Evolutionary conservation across 2,888 invertebrate genomes (phyloP), one percentile per base, ranked within the genome.

Genomic region (Tiliacea aurago): DNA sequence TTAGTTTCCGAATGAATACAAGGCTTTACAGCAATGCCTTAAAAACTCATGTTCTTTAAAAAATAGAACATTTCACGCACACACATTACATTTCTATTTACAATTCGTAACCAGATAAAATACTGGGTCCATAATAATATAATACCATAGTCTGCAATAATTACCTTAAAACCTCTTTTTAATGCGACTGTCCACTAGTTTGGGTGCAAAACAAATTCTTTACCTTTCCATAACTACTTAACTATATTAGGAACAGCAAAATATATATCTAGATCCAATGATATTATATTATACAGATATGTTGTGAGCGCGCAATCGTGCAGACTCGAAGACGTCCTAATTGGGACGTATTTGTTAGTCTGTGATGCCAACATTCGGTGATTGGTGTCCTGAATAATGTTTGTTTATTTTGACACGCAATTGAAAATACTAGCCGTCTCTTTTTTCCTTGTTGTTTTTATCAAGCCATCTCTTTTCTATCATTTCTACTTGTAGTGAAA

Each of bases 21-120:
- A 43, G 10, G 23, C 43, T 20, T 70, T 3, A 62, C 56, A 37
- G 58, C 63, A 80, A 58, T 53, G 55, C 68, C 33, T 68, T 59
- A n/a, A 68, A 61, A 59, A 68, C 41, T 18, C 43, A 55, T 68
- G n/a, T 66, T 51, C 51, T 64, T 75, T 61, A 43, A 61, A n/a
- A 72, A 70, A 77, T 73, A 73, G 76, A 81, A 84, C 68, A 70
- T 37, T 23, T 11, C 56, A 62, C 49, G 5, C 67, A 63, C 41
- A 66, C 78, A 58, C 70, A 76, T 37, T 75, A 84, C 81, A 78
- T 76, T 59, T 63, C 37, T 86, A 87, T 86, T 76, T 83, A 87
- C 84, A 86, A 70, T 56, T 73, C 20, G 43, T 70, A 68, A 73
- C 72, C 74, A 74, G 47, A 51, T n/a, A 20, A 53, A 15, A 67